Evolutionary conservation across 2,888 invertebrate species (phyloP).

Genomic region (Caenorhabditis sp.): DNA sequence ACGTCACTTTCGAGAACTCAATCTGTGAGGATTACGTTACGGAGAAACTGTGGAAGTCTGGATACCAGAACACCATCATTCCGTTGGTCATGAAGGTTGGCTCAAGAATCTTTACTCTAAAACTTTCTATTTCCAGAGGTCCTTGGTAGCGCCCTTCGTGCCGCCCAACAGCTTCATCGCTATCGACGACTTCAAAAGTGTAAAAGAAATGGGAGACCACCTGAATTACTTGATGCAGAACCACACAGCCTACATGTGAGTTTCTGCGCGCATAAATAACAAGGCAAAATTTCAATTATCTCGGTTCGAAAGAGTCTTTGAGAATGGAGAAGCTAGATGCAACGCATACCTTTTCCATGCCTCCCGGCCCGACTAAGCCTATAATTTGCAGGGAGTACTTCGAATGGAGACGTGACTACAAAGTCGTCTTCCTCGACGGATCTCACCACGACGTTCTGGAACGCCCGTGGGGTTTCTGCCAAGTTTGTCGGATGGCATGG

Average conservation of each 20-base stretch:
- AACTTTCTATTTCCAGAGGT: constrained; percentile 61
- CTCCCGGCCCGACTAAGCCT: constrained; percentile 12
- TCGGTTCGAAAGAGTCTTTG: constrained; percentile 13
- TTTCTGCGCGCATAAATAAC: no score
- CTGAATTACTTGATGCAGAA: constrained; percentile 84
- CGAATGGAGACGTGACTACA: constrained; percentile 83
- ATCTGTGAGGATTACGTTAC: constrained; percentile 82
- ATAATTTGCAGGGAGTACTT: constrained; percentile 84
- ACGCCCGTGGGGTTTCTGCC: constrained; percentile 82
- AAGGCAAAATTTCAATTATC: constrained; percentile 13
- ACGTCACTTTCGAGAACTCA: constrained; percentile 81
- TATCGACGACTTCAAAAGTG: constrained; percentile 84
- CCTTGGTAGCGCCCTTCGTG: constrained; percentile 79
- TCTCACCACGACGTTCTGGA: constrained; percentile 77
- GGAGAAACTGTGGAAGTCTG: constrained; percentile 82
- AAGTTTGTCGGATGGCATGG: constrained; percentile 79
- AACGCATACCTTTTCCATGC: neutral
- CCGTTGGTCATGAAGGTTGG: constrained; percentile 79
- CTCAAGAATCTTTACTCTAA: neutral
- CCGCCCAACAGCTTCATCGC: constrained; percentile 84
- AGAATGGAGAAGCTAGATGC: neutral
- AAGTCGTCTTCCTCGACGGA: constrained; percentile 79
- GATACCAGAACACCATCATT: constrained; percentile 75
- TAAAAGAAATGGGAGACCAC: constrained; percentile 84
- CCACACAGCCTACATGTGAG: constrained; percentile 83